Conservation (phyloP, 2,113 vertebrate species). For the Sialia sialis region DNA sequence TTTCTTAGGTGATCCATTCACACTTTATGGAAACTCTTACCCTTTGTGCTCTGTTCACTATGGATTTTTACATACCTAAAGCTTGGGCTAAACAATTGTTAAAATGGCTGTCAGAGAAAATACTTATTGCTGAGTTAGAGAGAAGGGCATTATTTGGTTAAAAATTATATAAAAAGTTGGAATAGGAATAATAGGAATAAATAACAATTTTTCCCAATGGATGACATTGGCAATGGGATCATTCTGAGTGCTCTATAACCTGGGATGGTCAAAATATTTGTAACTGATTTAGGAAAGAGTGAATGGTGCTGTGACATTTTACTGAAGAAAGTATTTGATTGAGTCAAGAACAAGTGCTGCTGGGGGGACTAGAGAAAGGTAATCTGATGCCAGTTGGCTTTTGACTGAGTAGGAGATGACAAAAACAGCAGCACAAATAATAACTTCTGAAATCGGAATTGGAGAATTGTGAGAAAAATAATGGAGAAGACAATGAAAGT, state of each 20-base stretch:
- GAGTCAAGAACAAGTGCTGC: background rate
- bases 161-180: background rate
- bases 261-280: background rate
- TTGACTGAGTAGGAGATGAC: background rate
- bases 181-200: background rate
- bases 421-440: background rate
- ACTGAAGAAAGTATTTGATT: background rate
- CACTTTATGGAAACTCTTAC: background rate
- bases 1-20: background rate
- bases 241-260: background rate
- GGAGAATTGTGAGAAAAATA: background rate
- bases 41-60: background rate
- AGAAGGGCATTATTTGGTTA: background rate
- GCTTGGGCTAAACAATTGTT: background rate
- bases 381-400: background rate
- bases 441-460: background rate
- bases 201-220: background rate
- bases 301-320: background rate
- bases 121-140: background rate
- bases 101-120: background rate
- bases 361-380: background rate
- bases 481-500: background rate
- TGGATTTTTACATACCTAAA: background rate
- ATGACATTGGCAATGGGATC: accelerated
- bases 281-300: background rate